Evolutionary conservation across 2,113 vertebrate genomes (phyloP), one percentile per base, ranked within the genome.

Genomic region (Galemys pyrenaicus): DNA sequence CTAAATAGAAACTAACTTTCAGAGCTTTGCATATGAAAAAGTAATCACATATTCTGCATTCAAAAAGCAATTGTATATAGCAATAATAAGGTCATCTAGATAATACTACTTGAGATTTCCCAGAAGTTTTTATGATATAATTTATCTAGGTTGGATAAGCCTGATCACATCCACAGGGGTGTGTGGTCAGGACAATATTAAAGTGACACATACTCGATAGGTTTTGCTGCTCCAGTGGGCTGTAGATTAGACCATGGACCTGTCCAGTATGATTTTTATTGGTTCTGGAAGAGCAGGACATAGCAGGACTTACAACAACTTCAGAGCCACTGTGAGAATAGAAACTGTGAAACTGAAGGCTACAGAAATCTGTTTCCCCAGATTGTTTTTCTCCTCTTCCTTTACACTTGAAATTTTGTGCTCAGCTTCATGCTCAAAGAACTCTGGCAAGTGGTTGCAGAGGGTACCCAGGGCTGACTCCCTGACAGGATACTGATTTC

Each of bases 11-110:
- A 65, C 73, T 39, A 51, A 82, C 67, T 62, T 51, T 64, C 58
- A 89, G 78, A 85, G 60, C 46, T 89, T 78, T 65, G 68, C 39
- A 41, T 82, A 44, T 54, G 15, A 82, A 89, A 94, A 80, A 86
- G 49, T 51, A 20, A 86, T 20, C 46, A 68, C 44, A 22, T 77
- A 77, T 62, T 82, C n/a, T 71, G 11, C 39, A 64, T 65, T 92
- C 60, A 92, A 78, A 89, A 89, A 89, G 44, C 54, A 81, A 86
- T 65, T 51, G 44, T 51, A 24, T 78, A 77, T 19, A 92, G 54
- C 24, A 79, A 74, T 67, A 28, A 35, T 82, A 79, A 84, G 28
- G 37, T 90, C 46, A 68, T 20, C 60, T 87, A 87, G 62, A 60
- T 82, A 78, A 68, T 65, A 65, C 20, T 89, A 60, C 71, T 83